Conservation (phyloP, 2,888 invertebrate genomes). For the Eupithecia subumbrata region DNA sequence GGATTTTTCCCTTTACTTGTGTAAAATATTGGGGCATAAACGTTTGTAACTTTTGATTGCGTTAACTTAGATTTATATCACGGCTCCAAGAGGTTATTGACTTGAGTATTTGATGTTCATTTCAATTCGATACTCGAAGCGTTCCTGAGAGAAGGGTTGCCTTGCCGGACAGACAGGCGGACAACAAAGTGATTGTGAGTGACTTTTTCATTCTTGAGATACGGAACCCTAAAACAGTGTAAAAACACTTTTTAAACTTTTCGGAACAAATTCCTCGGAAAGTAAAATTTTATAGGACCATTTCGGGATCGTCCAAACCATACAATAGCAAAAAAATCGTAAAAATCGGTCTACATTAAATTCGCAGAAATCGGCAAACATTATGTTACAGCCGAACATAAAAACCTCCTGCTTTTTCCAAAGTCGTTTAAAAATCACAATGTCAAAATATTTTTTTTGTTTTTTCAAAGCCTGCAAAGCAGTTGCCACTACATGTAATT, state of each 20-base stretch:
- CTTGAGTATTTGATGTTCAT: too few relatives aligned
- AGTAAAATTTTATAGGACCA: not conserved
- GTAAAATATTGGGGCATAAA: too few relatives aligned
- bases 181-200: too few relatives aligned
- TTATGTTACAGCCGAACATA: not conserved
- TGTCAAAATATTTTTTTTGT: not conserved
- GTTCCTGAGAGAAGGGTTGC: too few relatives aligned
- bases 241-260: not conserved
- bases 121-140: too few relatives aligned
- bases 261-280: not conserved
- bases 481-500: not conserved
- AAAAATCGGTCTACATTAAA: not conserved
- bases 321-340: not conserved
- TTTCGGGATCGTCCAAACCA: not conserved
- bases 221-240: too few relatives aligned
- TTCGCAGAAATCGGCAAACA: not conserved
- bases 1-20: too few relatives aligned
- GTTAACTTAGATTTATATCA: too few relatives aligned
- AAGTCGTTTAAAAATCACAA: not conserved
- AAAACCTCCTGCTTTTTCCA: not conserved
- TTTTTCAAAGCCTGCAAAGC: not conserved
- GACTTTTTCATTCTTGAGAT: too few relatives aligned
- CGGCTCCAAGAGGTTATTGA: too few relatives aligned
- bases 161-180: too few relatives aligned
- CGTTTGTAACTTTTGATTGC: too few relatives aligned